Base-by-base conservation (phyloP, 2,113 vertebrate genomes). In the Emydura subglobosa region DNA sequence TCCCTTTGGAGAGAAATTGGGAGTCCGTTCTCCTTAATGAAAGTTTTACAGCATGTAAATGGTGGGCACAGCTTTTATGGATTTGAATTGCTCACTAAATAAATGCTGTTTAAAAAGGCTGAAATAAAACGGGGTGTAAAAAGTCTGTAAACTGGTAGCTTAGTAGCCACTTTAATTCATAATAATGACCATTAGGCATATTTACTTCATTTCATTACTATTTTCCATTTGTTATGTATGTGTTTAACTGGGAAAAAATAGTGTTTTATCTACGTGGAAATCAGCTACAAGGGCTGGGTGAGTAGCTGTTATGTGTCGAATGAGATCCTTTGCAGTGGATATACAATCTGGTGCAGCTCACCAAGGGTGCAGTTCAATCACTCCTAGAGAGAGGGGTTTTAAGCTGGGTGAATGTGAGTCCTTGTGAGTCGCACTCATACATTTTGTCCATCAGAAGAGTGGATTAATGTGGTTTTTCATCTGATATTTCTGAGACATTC, bases 1-100 rank as follows among this genome's bases (percentile, higher is more conserved):
- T 83, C 42, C 14, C 31, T 65, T 90, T 81, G 83, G 86, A 94
- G 88, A 94, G 42, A 96, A 81, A 83, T 80, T 61, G 25, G 74
- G 74, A 80, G 65, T 95, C 42, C 44, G 22, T 95, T 96, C 97
- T 97, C 34, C 86, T 91, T 87, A 95, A 53, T 79, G 79, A 88
- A 94, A 59, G 39, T 39, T 42, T 4, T 24, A 24, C 31, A 68
- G 29, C n/a, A 81, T n/a, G 22, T 34, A 19, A 86, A 11, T 61
- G 44, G 74, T 44, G 44, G 25, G 12, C 24, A 47, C 74, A 47
- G 74, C 12, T 78, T 29, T 78, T 80, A 7, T 13, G 90, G n/a
- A 82, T 22, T 22, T n/a, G 10, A 4, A 34, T 83, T 81, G 89
- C 88, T 42, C 16, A 24, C 42, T 21, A 1, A 1, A 3, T 4